Base-by-base conservation (phyloP, 2,888 invertebrate species). In the Cosmia trapezina region DNA sequence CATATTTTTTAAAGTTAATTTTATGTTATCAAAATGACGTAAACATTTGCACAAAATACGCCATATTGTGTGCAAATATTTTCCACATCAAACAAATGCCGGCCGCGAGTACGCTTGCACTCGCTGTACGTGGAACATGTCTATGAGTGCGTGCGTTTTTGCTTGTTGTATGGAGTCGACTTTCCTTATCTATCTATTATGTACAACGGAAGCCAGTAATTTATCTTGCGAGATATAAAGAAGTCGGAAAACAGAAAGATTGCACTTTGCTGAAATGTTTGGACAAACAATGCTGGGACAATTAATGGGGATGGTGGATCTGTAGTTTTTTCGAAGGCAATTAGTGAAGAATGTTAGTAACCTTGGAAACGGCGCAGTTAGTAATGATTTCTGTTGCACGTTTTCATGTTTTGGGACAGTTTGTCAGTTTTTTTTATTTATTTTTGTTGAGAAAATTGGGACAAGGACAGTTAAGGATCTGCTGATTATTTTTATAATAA, bases 201-300 rank as follows among this genome's bases (percentile, higher is more conserved):
- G 43, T 43, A 4, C 22, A 37, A 4, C 73, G 81, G 81, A 80
- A 85, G 49, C 57, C 28, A 17, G 85, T 75, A 83, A 85, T 85
- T 85, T 85, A 85, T 85, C 87, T 84, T 84, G 54, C 49, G 63
- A 78, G 83, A 78, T 80, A 85, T 76, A 76, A 73, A 73, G 73
- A 76, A 82, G 77, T 78, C 80, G 83, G 76, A 85, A 80, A 85
- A 86, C 78, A 78, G 74, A 78, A 84, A 84, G 85, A 80, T 84
- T 86, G 75, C 75, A 82, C 73, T 84, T 71, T 56, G 71, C 54
- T 76, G 76, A 66, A 83, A 79, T 74, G 72, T 80, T 73, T 65
- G 60, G 82, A 76, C 86, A 85, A 84, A 85, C 77, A 78, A 82
- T 76, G 67, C 47, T 11, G 56, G 64, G 72, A 83, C 83, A 83